Evolutionary conservation across 2,888 invertebrate genomes (phyloP).

Genomic region (Hyles lineata): DNA sequence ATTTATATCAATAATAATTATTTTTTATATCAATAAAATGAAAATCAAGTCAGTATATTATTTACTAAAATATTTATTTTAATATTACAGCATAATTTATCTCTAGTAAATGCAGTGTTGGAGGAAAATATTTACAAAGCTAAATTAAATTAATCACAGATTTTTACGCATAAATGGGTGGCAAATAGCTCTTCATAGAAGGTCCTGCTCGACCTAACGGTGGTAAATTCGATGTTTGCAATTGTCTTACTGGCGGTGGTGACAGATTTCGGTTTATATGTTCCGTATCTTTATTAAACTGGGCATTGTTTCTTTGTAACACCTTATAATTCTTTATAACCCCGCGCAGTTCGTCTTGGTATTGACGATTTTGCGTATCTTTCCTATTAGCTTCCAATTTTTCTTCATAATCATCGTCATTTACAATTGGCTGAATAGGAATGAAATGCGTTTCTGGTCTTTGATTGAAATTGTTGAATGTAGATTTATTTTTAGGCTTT

Average conservation of each 20-base stretch:
- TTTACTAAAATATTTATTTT: slow-evolving; percentile 21
- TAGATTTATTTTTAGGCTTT: slow-evolving; percentile 57
- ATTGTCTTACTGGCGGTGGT: slow-evolving; percentile 58
- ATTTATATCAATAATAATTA: too few species aligned
- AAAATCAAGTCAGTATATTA: neutral
- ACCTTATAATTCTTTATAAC: slow-evolving; percentile 78
- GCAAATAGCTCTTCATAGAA: slow-evolving; percentile 73
- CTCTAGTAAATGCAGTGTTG: slow-evolving; percentile 73
- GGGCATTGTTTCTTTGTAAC: slow-evolving; percentile 68
- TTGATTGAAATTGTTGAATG: slow-evolving; percentile 50
- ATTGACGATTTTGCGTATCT: slow-evolving; percentile 54
- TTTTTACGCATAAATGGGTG: slow-evolving; percentile 70
- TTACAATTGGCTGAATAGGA: slow-evolving; percentile 50
- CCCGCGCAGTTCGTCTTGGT: slow-evolving; percentile 68
- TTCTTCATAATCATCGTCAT: slow-evolving; percentile 49
- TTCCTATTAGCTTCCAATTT: slow-evolving; percentile 47
- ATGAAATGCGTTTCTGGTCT: slow-evolving; percentile 55
- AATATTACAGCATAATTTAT: slow-evolving; percentile 32
- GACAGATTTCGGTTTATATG: slow-evolving; percentile 57
- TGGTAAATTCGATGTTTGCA: slow-evolving; percentile 60
- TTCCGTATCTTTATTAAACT: slow-evolving; percentile 54
- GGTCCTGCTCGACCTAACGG: slow-evolving; percentile 79
- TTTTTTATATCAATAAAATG: neutral
- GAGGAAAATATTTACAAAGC: slow-evolving; percentile 65
- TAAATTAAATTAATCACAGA: slow-evolving; percentile 63